Conservation (phyloP, 2,888 invertebrate species). For the Cantharis flavilabris region DNA sequence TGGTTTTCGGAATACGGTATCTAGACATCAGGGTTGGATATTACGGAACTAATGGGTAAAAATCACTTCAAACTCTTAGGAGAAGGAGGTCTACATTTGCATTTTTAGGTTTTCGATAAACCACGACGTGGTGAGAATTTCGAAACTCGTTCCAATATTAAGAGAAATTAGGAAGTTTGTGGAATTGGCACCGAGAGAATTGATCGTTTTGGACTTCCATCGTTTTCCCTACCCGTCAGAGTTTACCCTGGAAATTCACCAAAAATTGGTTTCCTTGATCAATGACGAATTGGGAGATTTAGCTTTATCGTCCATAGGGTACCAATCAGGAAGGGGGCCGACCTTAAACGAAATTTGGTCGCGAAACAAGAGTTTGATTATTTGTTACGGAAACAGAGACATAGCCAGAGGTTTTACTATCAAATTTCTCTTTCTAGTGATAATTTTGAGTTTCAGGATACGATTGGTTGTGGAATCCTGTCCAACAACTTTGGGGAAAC, state of each 20-base stretch:
- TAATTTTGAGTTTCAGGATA: slow-evolving; percentile 44
- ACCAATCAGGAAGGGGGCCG: slow-evolving; percentile 57
- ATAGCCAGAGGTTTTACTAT: slow-evolving; percentile 51
- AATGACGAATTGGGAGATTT: slow-evolving; percentile 60
- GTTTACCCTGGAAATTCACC: slow-evolving; percentile 53
- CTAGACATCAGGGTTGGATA: slow-evolving; percentile 81
- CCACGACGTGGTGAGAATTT: slow-evolving; percentile 72
- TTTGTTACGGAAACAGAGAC: slow-evolving; percentile 62
- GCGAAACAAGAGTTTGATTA: slow-evolving; percentile 60
- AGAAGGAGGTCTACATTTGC: not conserved
- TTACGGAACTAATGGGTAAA: slow-evolving; percentile 53
- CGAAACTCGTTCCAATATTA: slow-evolving; percentile 68
- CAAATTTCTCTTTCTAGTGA: not conserved
- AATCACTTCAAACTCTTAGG: not conserved
- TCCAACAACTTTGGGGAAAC: slow-evolving; percentile 71
- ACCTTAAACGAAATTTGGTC: slow-evolving; percentile 64
- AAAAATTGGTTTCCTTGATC: slow-evolving; percentile 58
- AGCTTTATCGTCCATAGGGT: slow-evolving; percentile 56
- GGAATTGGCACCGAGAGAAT: slow-evolving; percentile 68
- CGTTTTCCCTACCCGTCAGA: slow-evolving; percentile 67
- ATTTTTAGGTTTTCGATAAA: slow-evolving; percentile 71
- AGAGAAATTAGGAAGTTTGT: slow-evolving; percentile 72
- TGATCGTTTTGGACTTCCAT: slow-evolving; percentile 81
- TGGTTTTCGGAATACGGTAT: slow-evolving; percentile 84
- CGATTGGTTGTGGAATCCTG: slow-evolving; percentile 60